Evolutionary conservation across 2,888 invertebrate genomes (phyloP).

Genomic region (Eupithecia insigniata): DNA sequence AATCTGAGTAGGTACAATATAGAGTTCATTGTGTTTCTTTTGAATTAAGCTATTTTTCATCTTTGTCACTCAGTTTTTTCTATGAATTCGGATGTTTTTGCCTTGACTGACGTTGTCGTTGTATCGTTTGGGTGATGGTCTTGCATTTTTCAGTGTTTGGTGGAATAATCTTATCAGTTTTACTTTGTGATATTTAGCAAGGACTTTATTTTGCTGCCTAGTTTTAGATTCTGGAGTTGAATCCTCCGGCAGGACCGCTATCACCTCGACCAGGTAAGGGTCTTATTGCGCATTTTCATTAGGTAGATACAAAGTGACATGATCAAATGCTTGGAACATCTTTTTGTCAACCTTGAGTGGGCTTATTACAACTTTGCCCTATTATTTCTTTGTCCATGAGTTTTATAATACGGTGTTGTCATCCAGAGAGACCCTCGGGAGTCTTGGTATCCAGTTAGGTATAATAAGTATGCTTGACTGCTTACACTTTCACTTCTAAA

Average conservation of each 20-base stretch:
- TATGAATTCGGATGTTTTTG: slow-evolving; percentile 41
- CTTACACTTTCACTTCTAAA: slow-evolving; percentile 14
- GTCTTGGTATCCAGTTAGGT: background rate
- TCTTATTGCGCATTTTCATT: slow-evolving; percentile 69
- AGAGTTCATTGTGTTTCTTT: slow-evolving; percentile 11
- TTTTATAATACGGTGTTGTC: background rate
- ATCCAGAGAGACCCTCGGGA: background rate
- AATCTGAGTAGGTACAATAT: slow-evolving; percentile 29
- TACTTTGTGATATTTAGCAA: slow-evolving; percentile 61
- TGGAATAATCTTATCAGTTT: slow-evolving; percentile 63
- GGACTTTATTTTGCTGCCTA: slow-evolving; percentile 49
- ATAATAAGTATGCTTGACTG: background rate
- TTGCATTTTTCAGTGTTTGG: slow-evolving; percentile 67
- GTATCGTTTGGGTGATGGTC: slow-evolving; percentile 68
- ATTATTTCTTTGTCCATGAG: slow-evolving; percentile 65
- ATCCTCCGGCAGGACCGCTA: slow-evolving; percentile 44
- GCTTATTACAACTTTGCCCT: slow-evolving; percentile 59
- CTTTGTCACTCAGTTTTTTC: slow-evolving; percentile 22
- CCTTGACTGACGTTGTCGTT: slow-evolving; percentile 62
- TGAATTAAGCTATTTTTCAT: background rate
- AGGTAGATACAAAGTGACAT: slow-evolving; percentile 60
- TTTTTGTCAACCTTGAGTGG: slow-evolving; percentile 78
- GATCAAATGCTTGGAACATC: slow-evolving; percentile 60
- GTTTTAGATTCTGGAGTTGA: slow-evolving; percentile 62
- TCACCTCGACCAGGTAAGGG: slow-evolving; percentile 64